A percentile compares a stretch with the other conserved stretches of the same genome.
Conservation (phyloP, 2,797 vertebrate genomes). For the Holocentrus rufus region DNA sequence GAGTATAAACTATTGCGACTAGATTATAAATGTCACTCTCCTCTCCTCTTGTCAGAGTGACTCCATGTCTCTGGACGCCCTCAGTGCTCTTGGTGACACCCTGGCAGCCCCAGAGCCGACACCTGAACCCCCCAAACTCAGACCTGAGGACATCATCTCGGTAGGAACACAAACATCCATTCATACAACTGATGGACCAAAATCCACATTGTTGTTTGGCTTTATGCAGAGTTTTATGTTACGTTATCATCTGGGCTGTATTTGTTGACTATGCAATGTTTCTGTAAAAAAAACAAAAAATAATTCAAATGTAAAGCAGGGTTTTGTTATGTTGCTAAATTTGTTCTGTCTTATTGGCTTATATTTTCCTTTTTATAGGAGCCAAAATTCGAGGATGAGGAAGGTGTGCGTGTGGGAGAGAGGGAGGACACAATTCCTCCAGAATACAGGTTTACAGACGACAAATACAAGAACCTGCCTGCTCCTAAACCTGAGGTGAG, state of each 20-base stretch:
- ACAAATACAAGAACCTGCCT: conserved; percentile 66
- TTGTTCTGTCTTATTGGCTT: neutral
- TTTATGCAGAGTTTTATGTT: neutral
- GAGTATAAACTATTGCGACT: too few species aligned
- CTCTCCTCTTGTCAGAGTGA: conserved; percentile 46
- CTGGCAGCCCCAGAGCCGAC: conserved; percentile 63
- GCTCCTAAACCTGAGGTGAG: conserved; percentile 74
- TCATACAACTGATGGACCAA: neutral
- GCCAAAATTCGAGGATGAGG: conserved; percentile 61
- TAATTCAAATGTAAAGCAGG: too few species aligned
- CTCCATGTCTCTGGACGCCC: conserved; percentile 73
- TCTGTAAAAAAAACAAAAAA: too few species aligned
- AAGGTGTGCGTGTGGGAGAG: conserved; percentile 78
- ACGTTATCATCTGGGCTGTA: neutral
- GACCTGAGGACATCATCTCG: conserved; percentile 76
- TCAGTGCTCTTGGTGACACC: conserved; percentile 68
- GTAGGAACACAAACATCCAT: conserved; percentile 53
- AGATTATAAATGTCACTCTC: neutral
- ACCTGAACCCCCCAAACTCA: conserved; percentile 71
- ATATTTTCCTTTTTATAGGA: conserved; percentile 59
- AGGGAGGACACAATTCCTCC: conserved; percentile 75
- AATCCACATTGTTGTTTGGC: neutral
- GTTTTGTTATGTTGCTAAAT: too few species aligned
- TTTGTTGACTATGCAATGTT: neutral
- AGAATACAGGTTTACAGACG: conserved; percentile 73